Percentiles rank a stretch among this genome's conserved stretches.
Conservation (phyloP, 37 sponge, comb jelly and placozoan genomes). For the Crambe crambe region DNA sequence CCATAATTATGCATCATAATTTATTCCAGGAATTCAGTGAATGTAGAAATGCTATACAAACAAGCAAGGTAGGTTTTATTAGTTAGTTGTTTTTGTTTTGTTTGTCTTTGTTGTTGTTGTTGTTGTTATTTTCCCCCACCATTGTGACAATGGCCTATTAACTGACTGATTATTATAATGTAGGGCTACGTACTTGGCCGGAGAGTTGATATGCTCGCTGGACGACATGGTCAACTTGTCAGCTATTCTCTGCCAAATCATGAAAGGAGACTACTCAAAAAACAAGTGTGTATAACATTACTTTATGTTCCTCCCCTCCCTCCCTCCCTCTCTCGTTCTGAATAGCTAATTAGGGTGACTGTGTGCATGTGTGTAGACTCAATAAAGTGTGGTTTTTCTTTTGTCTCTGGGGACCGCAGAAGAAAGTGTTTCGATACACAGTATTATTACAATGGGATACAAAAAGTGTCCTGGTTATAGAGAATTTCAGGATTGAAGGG, state of each 20-base stretch:
- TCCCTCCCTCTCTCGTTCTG: too few species aligned
- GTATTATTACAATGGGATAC: too few species aligned
- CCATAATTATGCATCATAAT: too few species aligned
- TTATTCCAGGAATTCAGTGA: constrained; percentile 37
- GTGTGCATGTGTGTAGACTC: too few species aligned
- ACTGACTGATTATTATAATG: constrained; percentile 16
- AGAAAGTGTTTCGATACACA: too few species aligned
- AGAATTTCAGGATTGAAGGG: too few species aligned
- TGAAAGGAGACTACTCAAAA: constrained; percentile 53
- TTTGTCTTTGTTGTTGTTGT: too few species aligned
- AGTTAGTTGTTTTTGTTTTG: not conserved
- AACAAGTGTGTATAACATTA: constrained; percentile 41
- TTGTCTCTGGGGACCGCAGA: too few species aligned
- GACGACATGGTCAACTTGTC: constrained; percentile 62
- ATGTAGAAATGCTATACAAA: constrained; percentile 72
- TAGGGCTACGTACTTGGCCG: constrained; percentile 77
- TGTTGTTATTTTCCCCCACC: too few species aligned
- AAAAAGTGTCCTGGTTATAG: too few species aligned
- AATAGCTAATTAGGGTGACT: not conserved
- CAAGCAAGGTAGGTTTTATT: constrained; percentile 65
- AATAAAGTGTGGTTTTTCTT: too few species aligned
- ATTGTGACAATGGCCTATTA: too few species aligned
- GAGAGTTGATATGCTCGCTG: constrained; percentile 71
- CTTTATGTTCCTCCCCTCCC: not conserved
- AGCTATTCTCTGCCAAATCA: constrained; percentile 78